Evolutionary conservation across 2,888 invertebrate species (phyloP).

Genomic region (Eilema griseolum): DNA sequence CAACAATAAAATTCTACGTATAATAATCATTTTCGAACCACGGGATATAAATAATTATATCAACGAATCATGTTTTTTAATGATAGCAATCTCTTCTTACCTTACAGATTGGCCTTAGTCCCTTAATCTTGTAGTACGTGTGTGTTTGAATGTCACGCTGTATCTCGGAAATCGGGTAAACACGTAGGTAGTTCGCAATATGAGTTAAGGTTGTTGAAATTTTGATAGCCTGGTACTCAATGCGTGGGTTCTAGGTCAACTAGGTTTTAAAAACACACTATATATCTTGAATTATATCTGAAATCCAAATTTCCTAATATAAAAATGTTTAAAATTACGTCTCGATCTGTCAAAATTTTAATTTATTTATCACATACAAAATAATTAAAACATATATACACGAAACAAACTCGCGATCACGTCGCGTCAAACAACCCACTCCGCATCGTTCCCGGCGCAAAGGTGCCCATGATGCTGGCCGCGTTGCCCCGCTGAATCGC

Average conservation of each 20-base stretch:
- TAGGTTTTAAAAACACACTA: neutral
- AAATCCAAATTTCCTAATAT: no score
- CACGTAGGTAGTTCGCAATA: slow-evolving; percentile 17
- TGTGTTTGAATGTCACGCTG: slow-evolving; percentile 22
- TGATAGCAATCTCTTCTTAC: slow-evolving; percentile 21
- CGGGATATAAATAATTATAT: slow-evolving; percentile 23
- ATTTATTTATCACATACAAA: no score
- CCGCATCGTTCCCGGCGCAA: no score
- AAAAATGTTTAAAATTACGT: no score
- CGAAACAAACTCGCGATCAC: no score
- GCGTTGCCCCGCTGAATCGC: no score
- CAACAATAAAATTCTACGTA: slow-evolving; percentile 13
- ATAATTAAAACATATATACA: no score
- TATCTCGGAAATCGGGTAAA: slow-evolving; percentile 21
- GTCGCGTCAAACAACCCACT: no score
- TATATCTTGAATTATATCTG: no score
- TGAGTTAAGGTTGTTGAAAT: neutral
- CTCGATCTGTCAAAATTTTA: no score
- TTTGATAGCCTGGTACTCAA: neutral
- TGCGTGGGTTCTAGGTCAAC: slow-evolving; percentile 5
- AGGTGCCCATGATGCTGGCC: no score
- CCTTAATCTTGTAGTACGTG: slow-evolving; percentile 26
- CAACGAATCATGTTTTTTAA: slow-evolving; percentile 19
- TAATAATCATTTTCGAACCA: neutral
- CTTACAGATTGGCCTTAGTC: slow-evolving; percentile 26